These are phyloP conservation scores for Eretmocerus hayati DNA, from an alignment of 2,888 invertebrate genomes.

Conservation along the genomic window DNA sequence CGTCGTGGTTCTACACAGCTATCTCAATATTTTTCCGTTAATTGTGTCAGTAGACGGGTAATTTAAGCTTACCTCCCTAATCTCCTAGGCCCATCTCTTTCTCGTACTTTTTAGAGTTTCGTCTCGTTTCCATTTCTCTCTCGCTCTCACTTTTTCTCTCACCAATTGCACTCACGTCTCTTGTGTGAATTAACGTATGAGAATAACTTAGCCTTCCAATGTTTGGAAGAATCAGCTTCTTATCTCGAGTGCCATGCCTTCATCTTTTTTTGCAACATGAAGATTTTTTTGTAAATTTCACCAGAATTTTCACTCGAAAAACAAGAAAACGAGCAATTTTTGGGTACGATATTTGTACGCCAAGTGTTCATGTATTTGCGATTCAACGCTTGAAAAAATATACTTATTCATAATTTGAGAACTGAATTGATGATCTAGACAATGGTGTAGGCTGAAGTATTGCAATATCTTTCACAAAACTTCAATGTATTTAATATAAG, in stretches of 20 bases:
- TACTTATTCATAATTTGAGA: conserved; percentile 4
- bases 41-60: conserved; percentile 21
- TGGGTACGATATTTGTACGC: conserved; percentile 14
- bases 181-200: conserved; percentile 1
- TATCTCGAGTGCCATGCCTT: conserved; percentile 20
- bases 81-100: too few species aligned
- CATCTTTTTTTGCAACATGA: conserved; percentile 13
- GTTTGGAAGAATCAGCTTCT: conserved; percentile 8
- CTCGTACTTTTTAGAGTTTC: conserved; percentile 8
- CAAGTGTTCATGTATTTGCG: conserved; percentile 7
- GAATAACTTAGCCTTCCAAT: conserved; percentile 3
- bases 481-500: conserved; percentile 19
- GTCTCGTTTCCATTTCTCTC: conserved; percentile 10
- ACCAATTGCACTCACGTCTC: not conserved
- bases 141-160: conserved; percentile 2
- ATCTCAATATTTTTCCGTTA: conserved; percentile 16
- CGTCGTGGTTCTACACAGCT: conserved; percentile 23
- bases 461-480: conserved; percentile 22
- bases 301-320: conserved; percentile 15
- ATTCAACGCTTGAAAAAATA: not conserved
- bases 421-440: conserved; percentile 12
- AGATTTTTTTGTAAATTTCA: too few species aligned
- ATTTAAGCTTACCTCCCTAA: conserved; percentile 22
- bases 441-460: conserved; percentile 18
- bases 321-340: conserved; percentile 11